phyloP scores from a whole-genome alignment of 2,888 invertebrate species.

The Exocentrus adspersus region DNA sequence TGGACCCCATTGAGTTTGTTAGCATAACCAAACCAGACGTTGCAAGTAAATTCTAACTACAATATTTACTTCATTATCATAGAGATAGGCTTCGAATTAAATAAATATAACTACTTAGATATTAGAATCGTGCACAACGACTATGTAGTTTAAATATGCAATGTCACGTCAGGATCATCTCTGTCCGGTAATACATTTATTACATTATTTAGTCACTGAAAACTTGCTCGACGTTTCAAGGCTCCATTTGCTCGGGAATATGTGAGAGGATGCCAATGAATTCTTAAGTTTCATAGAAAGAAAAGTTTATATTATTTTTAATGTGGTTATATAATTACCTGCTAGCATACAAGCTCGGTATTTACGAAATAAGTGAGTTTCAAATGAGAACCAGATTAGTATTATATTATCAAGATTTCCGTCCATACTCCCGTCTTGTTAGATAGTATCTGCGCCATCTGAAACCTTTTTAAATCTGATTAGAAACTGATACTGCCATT shows the following conservation, averaged over 20 bases:
- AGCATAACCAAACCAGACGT: background rate
- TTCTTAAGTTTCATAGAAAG: too few species aligned
- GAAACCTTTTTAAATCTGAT: slow-evolving; percentile 55
- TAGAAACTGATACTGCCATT: slow-evolving; percentile 59
- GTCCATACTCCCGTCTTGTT: slow-evolving; percentile 50
- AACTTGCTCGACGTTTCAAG: too few species aligned
- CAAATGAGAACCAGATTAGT: slow-evolving; percentile 44
- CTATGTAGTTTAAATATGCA: too few species aligned
- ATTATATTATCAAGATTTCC: slow-evolving; percentile 50
- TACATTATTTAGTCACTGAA: too few species aligned
- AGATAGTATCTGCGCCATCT: slow-evolving; percentile 54
- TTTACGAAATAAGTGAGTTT: slow-evolving; percentile 23
- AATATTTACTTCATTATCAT: background rate
- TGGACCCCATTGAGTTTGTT: background rate
- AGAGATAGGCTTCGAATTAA: background rate
- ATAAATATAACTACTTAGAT: background rate
- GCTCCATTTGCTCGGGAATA: too few species aligned
- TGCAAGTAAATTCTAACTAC: background rate
- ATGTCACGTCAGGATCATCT: too few species aligned
- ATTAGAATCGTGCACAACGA: too few species aligned
- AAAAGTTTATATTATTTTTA: too few species aligned
- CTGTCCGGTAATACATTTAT: too few species aligned
- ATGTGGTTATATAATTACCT: too few species aligned
- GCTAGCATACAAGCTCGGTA: too few species aligned
- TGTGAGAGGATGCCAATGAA: too few species aligned